Evolutionary conservation across 1,140 invertebrate species (phyloP).

Genomic region (Harlomillsia oculata): DNA sequence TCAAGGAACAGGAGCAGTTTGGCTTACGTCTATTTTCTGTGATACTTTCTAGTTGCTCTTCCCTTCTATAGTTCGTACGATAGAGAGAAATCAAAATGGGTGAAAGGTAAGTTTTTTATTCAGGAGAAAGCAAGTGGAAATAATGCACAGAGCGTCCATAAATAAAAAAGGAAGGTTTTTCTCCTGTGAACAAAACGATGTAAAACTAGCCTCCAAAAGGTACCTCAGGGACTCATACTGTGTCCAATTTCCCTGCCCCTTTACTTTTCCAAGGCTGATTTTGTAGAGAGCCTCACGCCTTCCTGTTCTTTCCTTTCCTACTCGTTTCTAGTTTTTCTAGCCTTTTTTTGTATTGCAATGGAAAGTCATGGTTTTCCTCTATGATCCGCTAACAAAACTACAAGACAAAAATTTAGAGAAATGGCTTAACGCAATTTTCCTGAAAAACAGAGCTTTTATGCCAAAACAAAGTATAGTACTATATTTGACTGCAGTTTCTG

Average conservation of each 20-base stretch:
- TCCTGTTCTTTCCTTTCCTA: not conserved
- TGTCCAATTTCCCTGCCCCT: not conserved
- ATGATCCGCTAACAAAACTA: too few species aligned
- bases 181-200: conserved; percentile 32
- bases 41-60: not conserved
- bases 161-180: conserved; percentile 29
- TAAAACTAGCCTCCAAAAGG: conserved; percentile 33
- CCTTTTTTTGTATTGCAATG: too few species aligned
- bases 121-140: conserved; percentile 26
- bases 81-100: conserved; percentile 27
- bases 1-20: not conserved
- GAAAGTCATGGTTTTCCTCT: too few species aligned
- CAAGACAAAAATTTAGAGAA: too few species aligned
- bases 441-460: too few species aligned
- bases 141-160: conserved; percentile 35
- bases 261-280: too few species aligned
- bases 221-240: conserved; percentile 28
- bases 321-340: too few species aligned
- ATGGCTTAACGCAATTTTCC: too few species aligned
- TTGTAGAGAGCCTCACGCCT: not conserved
- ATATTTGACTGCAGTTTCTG: too few species aligned
- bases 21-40: not conserved
- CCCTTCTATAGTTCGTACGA: too few species aligned
- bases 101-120: conserved; percentile 29
- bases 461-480: too few species aligned